A percentile compares a stretch with the other conserved stretches of the same genome.
Conservation (phyloP, 2,113 vertebrate species). For the Pycnonotus jocosus region DNA sequence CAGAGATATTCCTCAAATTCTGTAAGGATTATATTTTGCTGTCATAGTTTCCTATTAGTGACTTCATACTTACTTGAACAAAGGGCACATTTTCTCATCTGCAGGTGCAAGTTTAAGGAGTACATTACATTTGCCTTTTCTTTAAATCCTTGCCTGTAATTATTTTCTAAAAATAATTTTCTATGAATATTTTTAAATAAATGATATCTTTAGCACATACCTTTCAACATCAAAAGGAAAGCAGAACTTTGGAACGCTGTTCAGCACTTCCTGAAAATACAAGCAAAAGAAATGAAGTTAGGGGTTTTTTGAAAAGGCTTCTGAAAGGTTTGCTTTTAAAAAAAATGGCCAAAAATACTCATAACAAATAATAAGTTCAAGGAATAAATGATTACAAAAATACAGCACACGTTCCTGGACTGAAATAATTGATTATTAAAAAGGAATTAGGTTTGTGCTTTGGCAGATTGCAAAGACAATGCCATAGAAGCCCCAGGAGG, state of each 20-base stretch:
- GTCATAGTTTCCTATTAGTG: not conserved
- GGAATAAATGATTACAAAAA: constrained; percentile 39
- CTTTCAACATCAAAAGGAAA: constrained; percentile 97
- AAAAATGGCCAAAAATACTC: not conserved
- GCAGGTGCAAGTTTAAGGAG: not conserved
- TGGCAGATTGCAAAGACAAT: constrained; percentile 96
- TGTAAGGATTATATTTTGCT: not conserved
- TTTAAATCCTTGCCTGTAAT: not conserved
- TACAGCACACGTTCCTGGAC: constrained; percentile 69
- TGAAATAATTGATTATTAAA: constrained; percentile 95
- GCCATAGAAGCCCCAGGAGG: constrained; percentile 85
- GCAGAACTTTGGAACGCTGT: constrained; percentile 96
- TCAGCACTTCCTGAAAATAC: constrained; percentile 87
- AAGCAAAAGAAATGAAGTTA: constrained; percentile 45
- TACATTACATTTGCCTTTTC: not conserved
- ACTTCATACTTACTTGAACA: not conserved
- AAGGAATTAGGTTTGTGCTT: constrained; percentile 83
- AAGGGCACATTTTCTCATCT: not conserved
- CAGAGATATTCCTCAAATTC: not conserved
- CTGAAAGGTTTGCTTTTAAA: not conserved
- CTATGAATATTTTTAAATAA: not conserved
- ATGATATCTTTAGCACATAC: constrained; percentile 64
- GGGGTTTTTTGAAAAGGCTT: not conserved
- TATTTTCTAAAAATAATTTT: not conserved
- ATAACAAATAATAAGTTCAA: not conserved